Conservation (phyloP, 2,888 invertebrate genomes). For the Drosophila picticornis region DNA sequence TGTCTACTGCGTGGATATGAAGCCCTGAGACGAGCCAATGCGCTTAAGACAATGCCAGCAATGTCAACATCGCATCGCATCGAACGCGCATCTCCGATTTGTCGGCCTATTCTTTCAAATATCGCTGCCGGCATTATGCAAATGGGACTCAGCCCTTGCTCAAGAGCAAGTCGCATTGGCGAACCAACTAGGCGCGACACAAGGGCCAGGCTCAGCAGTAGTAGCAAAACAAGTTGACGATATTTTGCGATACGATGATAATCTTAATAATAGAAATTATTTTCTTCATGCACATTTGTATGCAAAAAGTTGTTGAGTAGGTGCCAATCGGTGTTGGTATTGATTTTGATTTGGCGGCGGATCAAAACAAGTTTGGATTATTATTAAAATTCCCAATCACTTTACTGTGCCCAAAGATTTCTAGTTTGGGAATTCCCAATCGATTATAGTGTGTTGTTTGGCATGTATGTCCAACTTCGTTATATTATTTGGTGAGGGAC, state of each 20-base stretch:
- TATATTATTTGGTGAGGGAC: conserved; percentile 33
- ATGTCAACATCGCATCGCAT: conserved; percentile 32
- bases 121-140: conserved; percentile 60
- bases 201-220: conserved; percentile 36
- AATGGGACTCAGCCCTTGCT: conserved; percentile 56
- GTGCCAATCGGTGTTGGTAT: conserved; percentile 33
- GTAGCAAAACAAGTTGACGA: conserved; percentile 34
- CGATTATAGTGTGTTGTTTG: conserved; percentile 67
- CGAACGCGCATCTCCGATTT: conserved; percentile 61
- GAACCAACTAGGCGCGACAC: conserved; percentile 13
- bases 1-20: conserved; percentile 65
- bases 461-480: conserved; percentile 19
- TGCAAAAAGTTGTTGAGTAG: conserved; percentile 44
- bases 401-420: conserved; percentile 60
- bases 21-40: conserved; percentile 57
- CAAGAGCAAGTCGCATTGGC: conserved; percentile 44
- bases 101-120: conserved; percentile 74
- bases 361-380: conserved; percentile 71
- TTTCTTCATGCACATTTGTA: conserved; percentile 48
- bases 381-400: conserved; percentile 50
- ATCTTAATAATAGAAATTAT: conserved; percentile 62
- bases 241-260: conserved; percentile 30
- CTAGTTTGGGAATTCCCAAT: conserved; percentile 76
- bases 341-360: conserved; percentile 42
- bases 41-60: conserved; percentile 72